Conservation (phyloP, 2,113 vertebrate genomes). For the Lepidiolamprologus cunningtoni region DNA sequence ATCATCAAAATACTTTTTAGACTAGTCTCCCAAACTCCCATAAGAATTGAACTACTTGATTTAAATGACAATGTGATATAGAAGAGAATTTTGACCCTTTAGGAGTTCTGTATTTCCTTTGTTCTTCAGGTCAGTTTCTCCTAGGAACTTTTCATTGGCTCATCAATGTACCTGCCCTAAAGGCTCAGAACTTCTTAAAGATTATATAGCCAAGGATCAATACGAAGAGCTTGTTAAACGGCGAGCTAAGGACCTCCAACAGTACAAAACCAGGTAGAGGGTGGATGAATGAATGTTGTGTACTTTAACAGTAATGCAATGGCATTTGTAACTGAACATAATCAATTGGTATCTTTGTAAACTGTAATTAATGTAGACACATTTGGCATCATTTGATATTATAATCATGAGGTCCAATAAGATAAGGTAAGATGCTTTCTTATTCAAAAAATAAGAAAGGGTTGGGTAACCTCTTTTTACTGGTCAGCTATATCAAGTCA, state of each 20-base stretch:
- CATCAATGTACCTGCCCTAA: not conserved
- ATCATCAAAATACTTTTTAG: not conserved
- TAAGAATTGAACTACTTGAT: not conserved
- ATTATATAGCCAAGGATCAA: not conserved
- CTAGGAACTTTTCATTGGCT: not conserved
- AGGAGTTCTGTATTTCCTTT: not conserved
- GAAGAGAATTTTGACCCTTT: not conserved
- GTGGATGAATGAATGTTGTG: not conserved
- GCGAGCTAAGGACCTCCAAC: not conserved
- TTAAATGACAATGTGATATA: not conserved
- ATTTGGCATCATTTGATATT: not conserved
- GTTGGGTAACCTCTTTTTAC: not conserved
- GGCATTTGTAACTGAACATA: not conserved
- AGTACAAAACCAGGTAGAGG: not conserved
- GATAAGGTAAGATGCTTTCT: not conserved
- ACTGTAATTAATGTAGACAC: not conserved
- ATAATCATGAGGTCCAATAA: not conserved
- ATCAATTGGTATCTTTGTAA: not conserved
- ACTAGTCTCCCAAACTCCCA: not conserved
- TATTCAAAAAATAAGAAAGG: not conserved
- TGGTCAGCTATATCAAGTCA: not conserved
- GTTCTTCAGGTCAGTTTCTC: not conserved
- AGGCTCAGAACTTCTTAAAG: not conserved
- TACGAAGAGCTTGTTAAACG: not conserved
- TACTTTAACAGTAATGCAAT: not conserved